These are phyloP conservation scores for Xestia xanthographa DNA, from an alignment of 2,888 invertebrate species.

Conservation along the genomic window DNA sequence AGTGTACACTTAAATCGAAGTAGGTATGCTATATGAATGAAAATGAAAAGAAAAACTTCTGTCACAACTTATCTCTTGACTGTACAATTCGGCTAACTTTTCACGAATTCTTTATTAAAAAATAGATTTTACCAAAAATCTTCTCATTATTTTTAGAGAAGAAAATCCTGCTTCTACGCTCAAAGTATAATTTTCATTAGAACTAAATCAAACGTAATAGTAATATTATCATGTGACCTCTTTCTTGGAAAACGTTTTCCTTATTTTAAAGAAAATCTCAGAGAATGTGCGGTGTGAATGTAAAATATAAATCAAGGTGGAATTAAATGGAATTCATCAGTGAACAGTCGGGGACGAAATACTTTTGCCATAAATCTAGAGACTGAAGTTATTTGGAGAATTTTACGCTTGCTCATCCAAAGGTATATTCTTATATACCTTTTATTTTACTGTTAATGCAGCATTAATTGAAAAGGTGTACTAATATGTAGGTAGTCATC, in stretches of 20 bases:
- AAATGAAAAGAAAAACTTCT: neutral
- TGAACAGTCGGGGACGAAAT: constrained; percentile 34
- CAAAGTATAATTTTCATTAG: constrained; percentile 37
- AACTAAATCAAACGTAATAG: constrained; percentile 42
- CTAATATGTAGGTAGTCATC: no score
- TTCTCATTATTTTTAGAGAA: neutral
- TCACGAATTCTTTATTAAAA: neutral
- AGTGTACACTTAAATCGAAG: neutral
- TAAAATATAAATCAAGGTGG: constrained; percentile 44
- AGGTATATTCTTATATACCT: neutral
- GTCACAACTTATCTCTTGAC: neutral
- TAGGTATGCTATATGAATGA: neutral
- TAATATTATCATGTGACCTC: constrained; percentile 13
- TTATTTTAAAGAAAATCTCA: constrained; percentile 43
- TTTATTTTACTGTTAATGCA: neutral
- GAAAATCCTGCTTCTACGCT: neutral
- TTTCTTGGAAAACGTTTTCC: constrained; percentile 36
- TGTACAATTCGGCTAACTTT: neutral
- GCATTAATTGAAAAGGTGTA: neutral
- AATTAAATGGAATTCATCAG: constrained; percentile 47
- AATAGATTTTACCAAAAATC: neutral
- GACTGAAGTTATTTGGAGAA: constrained; percentile 34
- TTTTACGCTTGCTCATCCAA: constrained; percentile 2
- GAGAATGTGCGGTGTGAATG: constrained; percentile 45
- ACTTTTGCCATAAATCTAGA: constrained; percentile 50